Evolutionary conservation across 2,113 vertebrate genomes (phyloP).

Genomic region (Eulemur rufifrons): DNA sequence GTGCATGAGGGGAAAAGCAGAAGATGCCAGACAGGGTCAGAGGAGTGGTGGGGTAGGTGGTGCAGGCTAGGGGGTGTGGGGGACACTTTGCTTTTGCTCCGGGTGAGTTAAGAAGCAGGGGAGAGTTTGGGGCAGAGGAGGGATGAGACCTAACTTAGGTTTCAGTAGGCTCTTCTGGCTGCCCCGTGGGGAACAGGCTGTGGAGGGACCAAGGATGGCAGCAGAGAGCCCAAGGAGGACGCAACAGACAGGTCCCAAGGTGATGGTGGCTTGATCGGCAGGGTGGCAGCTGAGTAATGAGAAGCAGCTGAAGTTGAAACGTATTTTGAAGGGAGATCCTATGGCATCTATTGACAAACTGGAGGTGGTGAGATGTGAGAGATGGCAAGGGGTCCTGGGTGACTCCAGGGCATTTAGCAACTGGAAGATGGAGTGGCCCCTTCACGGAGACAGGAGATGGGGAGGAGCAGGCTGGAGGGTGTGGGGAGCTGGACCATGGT

Average conservation of each 20-base stretch:
- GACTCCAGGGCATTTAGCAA: not conserved
- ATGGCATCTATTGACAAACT: not conserved
- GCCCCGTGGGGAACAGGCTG: not conserved
- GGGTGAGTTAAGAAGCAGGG: not conserved
- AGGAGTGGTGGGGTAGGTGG: not conserved
- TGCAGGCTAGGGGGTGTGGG: fast-evolving
- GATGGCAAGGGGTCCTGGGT: no score
- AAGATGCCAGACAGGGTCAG: fast-evolving
- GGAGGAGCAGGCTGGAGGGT: no score
- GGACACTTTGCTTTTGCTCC: not conserved
- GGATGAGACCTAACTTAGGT: not conserved
- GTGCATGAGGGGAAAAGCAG: no score
- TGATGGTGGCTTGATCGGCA: no score
- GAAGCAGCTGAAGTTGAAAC: not conserved
- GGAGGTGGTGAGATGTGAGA: not conserved
- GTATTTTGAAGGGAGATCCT: not conserved
- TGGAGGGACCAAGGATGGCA: not conserved
- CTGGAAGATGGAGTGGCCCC: not conserved
- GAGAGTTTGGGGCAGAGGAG: not conserved
- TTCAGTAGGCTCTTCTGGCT: not conserved
- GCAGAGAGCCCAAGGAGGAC: not conserved
- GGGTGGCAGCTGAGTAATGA: not conserved
- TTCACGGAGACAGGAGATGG: not conserved
- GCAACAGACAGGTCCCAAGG: not conserved
- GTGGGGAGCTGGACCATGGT: no score